Base-by-base conservation (phyloP, 2,888 invertebrate genomes). In the Acanthosepion esculentum region DNA sequence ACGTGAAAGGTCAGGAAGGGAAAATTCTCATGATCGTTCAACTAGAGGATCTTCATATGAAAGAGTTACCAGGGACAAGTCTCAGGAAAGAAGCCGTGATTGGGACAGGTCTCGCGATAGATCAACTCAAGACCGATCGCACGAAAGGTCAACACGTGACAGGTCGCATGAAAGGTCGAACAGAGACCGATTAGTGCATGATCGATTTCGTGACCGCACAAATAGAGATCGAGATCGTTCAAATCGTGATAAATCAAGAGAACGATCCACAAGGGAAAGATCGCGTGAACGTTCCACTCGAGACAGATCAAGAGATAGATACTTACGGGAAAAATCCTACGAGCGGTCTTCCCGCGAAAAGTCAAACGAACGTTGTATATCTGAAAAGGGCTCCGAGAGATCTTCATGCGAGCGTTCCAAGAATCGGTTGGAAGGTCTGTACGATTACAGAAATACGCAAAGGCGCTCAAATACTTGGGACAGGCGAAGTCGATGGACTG, bases 71-170 rank as follows among this genome's bases (percentile, higher is more conserved):
- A 92, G 95, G 55, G 94, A 94, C 50, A 94, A 95, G 53, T 94
- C 95, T 50, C 59, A 94, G 91, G 95, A 95, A 26, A 95, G 95
- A 91, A 94, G 95, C 41, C 94, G 95, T 95, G 95, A 95, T 78
- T 55, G 94, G 92, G 95, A 95, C n/a, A 95, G 95, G 94, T 94
- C 95, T n/a, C 94, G 95, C 29, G 94, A 95, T 33, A 95, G 95
- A 48, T 94, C 94, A 23, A 95, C 33, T 55, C 59, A 59, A 64
- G 95, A 55, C 26, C 53, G 59, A 64, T 78, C 53, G 94, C 91
- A 64, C 7, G 48, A 93, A 91, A 50, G 91, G 92, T 53, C 53
- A 53, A 33, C 41, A 48, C 59, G 64, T 64, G 64, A 55, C 18
- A 93, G 94, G 94, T 59, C 53, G 41, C 94, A 94, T 55, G 91